Evolutionary conservation across 2,797 vertebrate species (phyloP), one percentile per base, ranked within the genome.

Genomic region (Pitangus sulphuratus): DNA sequence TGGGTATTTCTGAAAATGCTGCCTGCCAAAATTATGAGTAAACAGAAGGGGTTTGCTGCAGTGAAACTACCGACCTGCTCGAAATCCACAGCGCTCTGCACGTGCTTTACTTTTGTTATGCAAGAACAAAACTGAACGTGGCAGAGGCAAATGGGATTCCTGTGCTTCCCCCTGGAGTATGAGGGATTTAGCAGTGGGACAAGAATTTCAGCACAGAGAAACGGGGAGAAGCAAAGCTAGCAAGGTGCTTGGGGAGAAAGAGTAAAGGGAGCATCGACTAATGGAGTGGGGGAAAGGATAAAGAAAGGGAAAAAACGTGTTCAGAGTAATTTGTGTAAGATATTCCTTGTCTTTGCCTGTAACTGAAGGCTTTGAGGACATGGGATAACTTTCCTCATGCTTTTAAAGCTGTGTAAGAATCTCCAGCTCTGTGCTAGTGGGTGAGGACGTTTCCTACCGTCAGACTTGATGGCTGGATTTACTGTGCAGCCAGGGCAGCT

Each of bases 161-260:
- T 76, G 31, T 0, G 0, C 53, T 87, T 54, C 14, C 35, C 11
- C 6, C 51, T 24, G 16, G 28, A 88, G 51, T n/a, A 33, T 0
- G 2, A 33, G 30, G 19, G 31, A n/a, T 87, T 89, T 64, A 70
- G 31, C 1, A 62, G 50, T 51, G 50, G 22, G 54, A 45, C 24
- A 76, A 57, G n/a, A 47, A 30, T 35, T n/a, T 84, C 35, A 17
- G 8, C 31, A 6, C 1, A 76, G 50, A 44, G 70, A 74, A 78
- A 45, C 1, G 3, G 18, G 44, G 53, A 22, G 64, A 69, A 47
- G 35, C 18, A 48, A 69, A 76, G 54, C 1, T 3, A 85, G 14
- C 40, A 40, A 13, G 17, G 19, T 77, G 48, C 76, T 68, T 30
- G 5, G 25, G 21, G 39, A 14, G 6, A 70, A 42, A 85, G 31